These are phyloP conservation scores for Strix aluco DNA, from an alignment of 2,113 vertebrate species.

Conservation along the genomic window DNA sequence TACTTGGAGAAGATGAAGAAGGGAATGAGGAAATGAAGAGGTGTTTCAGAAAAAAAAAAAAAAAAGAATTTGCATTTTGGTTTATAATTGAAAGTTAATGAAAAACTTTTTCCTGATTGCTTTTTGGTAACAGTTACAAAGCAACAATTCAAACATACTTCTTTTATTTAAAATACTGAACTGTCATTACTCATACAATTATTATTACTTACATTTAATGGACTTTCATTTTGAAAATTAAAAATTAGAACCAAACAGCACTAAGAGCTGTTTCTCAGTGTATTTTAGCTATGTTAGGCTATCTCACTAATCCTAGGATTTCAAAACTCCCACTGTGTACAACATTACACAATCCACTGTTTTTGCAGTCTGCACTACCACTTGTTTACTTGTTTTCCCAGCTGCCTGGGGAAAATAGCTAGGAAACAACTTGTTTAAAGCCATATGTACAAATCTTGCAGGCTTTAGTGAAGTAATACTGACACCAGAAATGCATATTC, in stretches of 20 bases:
- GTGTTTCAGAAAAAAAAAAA: background rate
- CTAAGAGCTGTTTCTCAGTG: background rate
- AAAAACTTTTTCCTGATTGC: background rate
- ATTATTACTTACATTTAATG: background rate
- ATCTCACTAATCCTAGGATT: background rate
- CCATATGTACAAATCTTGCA: background rate
- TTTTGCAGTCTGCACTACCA: conserved; percentile 4
- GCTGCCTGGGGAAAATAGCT: conserved; percentile 17
- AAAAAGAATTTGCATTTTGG: background rate
- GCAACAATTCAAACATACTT: background rate
- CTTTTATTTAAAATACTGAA: background rate
- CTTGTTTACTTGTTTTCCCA: conserved; percentile 25
- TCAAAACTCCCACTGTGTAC: background rate
- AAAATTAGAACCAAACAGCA: background rate
- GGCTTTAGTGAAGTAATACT: background rate
- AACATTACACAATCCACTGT: conserved; percentile 12
- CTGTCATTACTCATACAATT: background rate
- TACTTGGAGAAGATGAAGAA: background rate
- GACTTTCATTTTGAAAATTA: background rate
- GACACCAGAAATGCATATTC: background rate
- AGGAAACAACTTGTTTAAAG: conserved; percentile 26
- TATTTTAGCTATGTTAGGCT: background rate
- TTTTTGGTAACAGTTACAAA: background rate
- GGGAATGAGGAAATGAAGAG: background rate
- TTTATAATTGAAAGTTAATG: background rate